These are phyloP conservation scores for Mastacembelus armatus DNA, from an alignment of 2,797 vertebrate genomes.

Conservation along the genomic window DNA sequence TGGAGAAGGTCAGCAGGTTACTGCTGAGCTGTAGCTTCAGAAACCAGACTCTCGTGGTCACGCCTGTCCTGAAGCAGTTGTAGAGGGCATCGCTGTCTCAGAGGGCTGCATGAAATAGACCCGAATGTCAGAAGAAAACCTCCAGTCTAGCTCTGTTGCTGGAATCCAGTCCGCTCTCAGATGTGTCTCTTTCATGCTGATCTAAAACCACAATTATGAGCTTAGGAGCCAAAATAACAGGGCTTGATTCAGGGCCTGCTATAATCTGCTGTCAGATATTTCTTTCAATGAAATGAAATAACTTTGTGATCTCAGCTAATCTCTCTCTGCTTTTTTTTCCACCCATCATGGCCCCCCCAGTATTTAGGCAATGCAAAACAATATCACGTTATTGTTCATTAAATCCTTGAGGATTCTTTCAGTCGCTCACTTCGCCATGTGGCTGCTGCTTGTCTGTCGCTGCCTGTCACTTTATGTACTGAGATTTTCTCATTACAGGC, in stretches of 20 bases:
- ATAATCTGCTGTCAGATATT: constrained; percentile 76
- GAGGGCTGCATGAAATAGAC: constrained; percentile 63
- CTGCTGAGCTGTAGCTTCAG: constrained; percentile 2
- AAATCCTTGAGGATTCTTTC: constrained; percentile 60
- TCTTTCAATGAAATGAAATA: constrained; percentile 78
- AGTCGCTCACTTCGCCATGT: constrained; percentile 31
- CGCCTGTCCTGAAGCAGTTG: constrained; percentile 40
- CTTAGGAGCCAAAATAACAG: constrained; percentile 76
- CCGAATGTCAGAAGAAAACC: constrained; percentile 61
- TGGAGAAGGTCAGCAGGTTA: constrained; percentile 27
- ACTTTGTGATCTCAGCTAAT: constrained; percentile 74
- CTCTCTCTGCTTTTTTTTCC: constrained; percentile 38
- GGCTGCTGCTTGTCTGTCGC: constrained; percentile 44
- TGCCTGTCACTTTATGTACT: constrained; percentile 47
- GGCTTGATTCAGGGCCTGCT: constrained; percentile 63
- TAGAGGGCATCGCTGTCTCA: constrained; percentile 66
- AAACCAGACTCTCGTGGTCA: constrained; percentile 48
- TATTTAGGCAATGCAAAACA: constrained; percentile 59
- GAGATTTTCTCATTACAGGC: constrained; percentile 52
- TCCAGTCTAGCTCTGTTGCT: constrained; percentile 41
- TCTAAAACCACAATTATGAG: constrained; percentile 79
- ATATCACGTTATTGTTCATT: constrained; percentile 50
- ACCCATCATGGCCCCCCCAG: constrained; percentile 50
- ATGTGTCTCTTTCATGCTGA: constrained; percentile 74
- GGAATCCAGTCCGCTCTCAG: constrained; percentile 61